These are phyloP conservation scores for Poecile montanus DNA, from an alignment of 2,797 vertebrate genomes.

Conservation along the genomic window DNA sequence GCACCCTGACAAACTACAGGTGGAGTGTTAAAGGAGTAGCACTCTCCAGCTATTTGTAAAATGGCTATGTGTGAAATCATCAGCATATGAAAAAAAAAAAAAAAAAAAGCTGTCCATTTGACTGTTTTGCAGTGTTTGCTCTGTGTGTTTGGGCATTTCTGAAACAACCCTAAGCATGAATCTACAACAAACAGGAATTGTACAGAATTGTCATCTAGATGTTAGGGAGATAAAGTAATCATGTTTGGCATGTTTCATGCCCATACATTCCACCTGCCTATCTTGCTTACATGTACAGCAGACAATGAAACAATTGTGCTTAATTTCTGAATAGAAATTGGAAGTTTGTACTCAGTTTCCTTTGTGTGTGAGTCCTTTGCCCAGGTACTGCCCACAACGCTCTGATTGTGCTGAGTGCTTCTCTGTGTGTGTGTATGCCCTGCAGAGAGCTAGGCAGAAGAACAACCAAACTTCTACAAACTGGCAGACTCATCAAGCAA, in stretches of 20 bases:
- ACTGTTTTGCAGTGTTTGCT: background rate
- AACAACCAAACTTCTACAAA: background rate
- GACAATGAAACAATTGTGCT: background rate
- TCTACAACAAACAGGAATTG: background rate
- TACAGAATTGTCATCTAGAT: background rate
- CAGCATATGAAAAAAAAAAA: background rate
- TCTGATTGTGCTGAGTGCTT: background rate
- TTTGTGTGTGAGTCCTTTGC: background rate
- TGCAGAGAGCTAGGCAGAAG: background rate
- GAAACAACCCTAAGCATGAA: background rate
- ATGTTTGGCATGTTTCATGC: background rate
- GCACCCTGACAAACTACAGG: background rate
- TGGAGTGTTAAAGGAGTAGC: background rate
- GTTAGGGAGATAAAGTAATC: background rate
- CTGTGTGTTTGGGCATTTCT: background rate
- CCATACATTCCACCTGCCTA: background rate
- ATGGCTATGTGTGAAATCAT: background rate
- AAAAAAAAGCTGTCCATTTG: background rate
- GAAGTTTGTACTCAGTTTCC: background rate
- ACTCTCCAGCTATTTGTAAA: conserved; percentile 2
- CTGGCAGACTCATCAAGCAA: background rate
- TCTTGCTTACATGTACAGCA: background rate
- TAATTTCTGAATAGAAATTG: background rate
- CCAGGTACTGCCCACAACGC: background rate
- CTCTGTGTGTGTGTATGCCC: background rate